These are phyloP conservation scores for Platichthys stellatus DNA, from an alignment of 2,113 vertebrate species.

Conservation along the genomic window DNA sequence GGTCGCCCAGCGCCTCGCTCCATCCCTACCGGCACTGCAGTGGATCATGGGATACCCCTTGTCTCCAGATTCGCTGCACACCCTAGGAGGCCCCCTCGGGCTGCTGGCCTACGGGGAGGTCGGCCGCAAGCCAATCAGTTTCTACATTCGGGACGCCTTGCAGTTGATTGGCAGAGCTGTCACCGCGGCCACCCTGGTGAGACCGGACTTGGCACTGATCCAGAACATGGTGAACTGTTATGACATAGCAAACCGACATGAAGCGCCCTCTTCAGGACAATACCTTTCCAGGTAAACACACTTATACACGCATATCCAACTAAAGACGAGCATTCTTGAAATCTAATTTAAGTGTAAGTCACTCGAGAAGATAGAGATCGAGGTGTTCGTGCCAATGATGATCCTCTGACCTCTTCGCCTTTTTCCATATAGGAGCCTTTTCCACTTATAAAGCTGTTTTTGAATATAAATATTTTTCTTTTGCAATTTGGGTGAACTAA, in stretches of 20 bases:
- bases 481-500: not conserved
- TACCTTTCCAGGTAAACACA: constrained; percentile 78
- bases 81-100: constrained; percentile 86
- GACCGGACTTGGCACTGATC: constrained; percentile 80
- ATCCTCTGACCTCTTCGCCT: constrained; percentile 11
- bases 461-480: not conserved
- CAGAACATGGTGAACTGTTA: constrained; percentile 85
- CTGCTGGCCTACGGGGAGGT: constrained; percentile 91
- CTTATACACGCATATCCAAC: not conserved
- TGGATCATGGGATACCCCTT: constrained; percentile 93
- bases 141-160: constrained; percentile 86
- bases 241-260: constrained; percentile 61
- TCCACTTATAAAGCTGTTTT: no score
- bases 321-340: not conserved
- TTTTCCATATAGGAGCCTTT: not conserved
- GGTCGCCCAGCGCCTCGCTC: constrained; percentile 76
- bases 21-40: constrained; percentile 82
- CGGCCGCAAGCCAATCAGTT: constrained; percentile 86
- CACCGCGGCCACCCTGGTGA: constrained; percentile 68
- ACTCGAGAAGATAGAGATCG: no score
- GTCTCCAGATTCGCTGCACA: constrained; percentile 85
- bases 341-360: not conserved
- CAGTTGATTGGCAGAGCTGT: constrained; percentile 86
- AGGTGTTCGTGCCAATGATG: not conserved
- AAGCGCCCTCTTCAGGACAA: constrained; percentile 83